These are phyloP conservation scores for Heliconius nattereri DNA, from an alignment of 1,140 invertebrate species.

Conservation along the genomic window DNA sequence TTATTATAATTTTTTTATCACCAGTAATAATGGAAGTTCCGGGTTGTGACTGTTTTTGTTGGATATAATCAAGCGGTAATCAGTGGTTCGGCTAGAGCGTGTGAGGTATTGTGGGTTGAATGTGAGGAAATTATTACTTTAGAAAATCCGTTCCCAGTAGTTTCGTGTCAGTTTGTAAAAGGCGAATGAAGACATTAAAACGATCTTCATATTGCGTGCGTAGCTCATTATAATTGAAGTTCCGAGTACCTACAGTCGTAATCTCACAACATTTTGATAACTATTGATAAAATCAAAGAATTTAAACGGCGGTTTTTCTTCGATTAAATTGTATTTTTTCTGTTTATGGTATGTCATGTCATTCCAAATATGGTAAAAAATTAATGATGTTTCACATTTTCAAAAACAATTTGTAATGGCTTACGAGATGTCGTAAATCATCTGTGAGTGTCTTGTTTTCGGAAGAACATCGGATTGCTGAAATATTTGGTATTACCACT, in stretches of 20 bases:
- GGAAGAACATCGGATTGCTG: conserved; percentile 67
- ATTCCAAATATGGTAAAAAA: conserved; percentile 41
- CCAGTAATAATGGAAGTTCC: conserved; percentile 71
- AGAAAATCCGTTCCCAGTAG: conserved; percentile 53
- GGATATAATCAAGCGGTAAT: conserved; percentile 74
- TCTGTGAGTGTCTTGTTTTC: conserved; percentile 63
- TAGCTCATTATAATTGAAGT: conserved; percentile 21
- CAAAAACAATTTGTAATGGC: conserved; percentile 72
- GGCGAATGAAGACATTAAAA: conserved; percentile 74
- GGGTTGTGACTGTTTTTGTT: conserved; percentile 75
- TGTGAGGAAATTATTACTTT: conserved; percentile 69
- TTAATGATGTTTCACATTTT: conserved; percentile 48
- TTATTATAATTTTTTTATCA: conserved; percentile 71
- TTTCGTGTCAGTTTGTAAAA: conserved; percentile 56
- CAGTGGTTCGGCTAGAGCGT: conserved; percentile 66
- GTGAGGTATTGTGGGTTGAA: conserved; percentile 61
- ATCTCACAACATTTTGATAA: conserved; percentile 25
- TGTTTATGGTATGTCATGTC: neutral
- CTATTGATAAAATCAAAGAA: conserved; percentile 17
- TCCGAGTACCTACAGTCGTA: conserved; percentile 18
- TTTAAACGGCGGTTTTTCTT: conserved; percentile 1
- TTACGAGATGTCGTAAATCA: conserved; percentile 69
- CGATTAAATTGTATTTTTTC: conserved; percentile 25
- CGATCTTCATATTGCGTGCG: conserved; percentile 68
- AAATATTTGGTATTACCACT: conserved; percentile 75